Base-by-base conservation (phyloP, 2,113 vertebrate genomes). In the Xiphias gladius region DNA sequence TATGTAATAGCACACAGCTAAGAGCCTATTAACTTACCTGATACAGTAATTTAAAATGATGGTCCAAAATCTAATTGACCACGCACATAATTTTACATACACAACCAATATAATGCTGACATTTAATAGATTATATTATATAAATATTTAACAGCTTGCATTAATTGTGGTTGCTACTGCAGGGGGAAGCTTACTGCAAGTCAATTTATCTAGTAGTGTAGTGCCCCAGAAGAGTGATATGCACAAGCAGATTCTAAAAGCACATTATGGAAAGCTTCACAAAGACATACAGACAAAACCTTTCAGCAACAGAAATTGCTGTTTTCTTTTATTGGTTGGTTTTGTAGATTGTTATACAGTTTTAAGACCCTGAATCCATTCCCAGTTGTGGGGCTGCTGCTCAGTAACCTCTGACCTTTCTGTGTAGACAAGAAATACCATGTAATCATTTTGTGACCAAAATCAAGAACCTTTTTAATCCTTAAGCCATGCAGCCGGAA, bases 21-120 rank as follows among this genome's bases (percentile, higher is more conserved):
- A 66, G 19, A 85, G 16, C 9, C 55, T 43, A 79, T 80, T 83
- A 80, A 66, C 63, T 83, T 68, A 73, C 62, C 63, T 50, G 62
- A 77, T 58, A 73, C 52, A 70, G 26, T 58, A 5, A 62, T 88
- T 84, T 72, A 41, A 76, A 77, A 41, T 63, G 58, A 80, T 67
- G 52, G 72, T 41, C 37, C 46, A 63, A 84, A 61, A 52, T 20
- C 30, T 50, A 46, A 59, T 50, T 37, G 52, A 2, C 63, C 28
- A 7, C 24, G 24, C 62, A 46, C 62, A 69, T 65, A 20, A 54
- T 54, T 72, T 13, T 66, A 28, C 58, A 46, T 46, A 67, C 69
- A 73, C 26, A 72, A 71, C 32, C 39, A 59, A 39, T 54, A 37
- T 35, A 50, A 48, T 22, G 24, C 24, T 72, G 68, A 73, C 24